Evolutionary conservation across 2,797 vertebrate genomes (phyloP).

Genomic region (Saxicola maurus): DNA sequence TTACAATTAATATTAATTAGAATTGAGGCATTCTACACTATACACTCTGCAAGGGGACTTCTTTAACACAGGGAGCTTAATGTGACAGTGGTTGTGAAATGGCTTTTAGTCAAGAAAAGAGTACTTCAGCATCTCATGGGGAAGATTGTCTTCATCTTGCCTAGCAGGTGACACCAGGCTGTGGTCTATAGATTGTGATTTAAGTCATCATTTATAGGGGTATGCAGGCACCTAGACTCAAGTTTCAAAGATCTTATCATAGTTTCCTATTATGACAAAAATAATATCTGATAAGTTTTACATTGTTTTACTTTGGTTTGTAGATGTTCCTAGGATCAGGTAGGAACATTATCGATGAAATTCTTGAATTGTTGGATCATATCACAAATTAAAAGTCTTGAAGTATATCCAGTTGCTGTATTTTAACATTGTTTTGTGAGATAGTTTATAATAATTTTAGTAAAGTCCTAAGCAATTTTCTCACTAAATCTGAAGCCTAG

Average conservation of each 20-base stretch:
- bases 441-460: neutral
- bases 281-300: neutral
- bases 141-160: neutral
- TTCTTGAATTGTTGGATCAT: neutral
- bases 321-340: neutral
- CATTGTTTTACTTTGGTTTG: neutral
- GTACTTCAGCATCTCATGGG: neutral
- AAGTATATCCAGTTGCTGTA: neutral
- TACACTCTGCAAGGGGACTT: neutral
- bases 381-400: neutral
- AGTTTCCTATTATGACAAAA: neutral
- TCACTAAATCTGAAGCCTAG: neutral
- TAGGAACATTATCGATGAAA: accelerated
- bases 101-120: neutral
- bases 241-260: neutral
- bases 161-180: neutral
- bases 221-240: neutral
- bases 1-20: neutral
- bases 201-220: neutral
- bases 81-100: neutral
- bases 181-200: neutral
- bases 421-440: neutral
- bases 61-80: neutral
- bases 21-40: neutral
- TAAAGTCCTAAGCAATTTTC: neutral